Conservation (phyloP, 2,888 invertebrate species). For the Agrotis ipsilon region DNA sequence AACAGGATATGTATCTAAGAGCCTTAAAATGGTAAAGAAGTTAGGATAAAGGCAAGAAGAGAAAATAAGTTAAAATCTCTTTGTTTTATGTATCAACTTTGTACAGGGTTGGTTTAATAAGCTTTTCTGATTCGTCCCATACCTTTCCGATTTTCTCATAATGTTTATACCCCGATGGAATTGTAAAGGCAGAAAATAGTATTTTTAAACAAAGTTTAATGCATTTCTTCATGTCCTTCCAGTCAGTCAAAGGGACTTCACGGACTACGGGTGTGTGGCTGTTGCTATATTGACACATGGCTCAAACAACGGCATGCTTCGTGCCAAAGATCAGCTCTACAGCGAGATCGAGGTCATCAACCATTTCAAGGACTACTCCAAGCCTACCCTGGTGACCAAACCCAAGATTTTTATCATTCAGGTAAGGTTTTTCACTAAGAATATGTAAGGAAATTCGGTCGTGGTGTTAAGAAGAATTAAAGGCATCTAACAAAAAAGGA, state of each 20-base stretch:
- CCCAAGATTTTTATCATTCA: constrained; percentile 83
- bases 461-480: no score
- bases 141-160: no score
- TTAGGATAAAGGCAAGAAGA: neutral
- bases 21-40: neutral
- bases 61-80: no score
- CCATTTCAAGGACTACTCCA: constrained; percentile 77
- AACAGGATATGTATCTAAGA: neutral
- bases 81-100: no score
- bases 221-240: constrained; percentile 34
- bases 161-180: no score
- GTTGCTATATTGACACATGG: constrained; percentile 84
- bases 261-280: constrained; percentile 82
- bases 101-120: no score
- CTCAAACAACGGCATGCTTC: constrained; percentile 74
- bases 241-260: constrained; percentile 75
- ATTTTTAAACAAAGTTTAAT: neutral
- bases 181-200: neutral
- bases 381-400: constrained; percentile 79
- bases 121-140: no score
- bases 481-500: no score
- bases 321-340: constrained; percentile 79
- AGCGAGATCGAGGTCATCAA: constrained; percentile 81
- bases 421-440: constrained; percentile 63
- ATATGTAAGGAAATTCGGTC: no score